phyloP scores from a whole-genome alignment of 2,797 vertebrate genomes.

The Microctenopoma lineatum region DNA sequence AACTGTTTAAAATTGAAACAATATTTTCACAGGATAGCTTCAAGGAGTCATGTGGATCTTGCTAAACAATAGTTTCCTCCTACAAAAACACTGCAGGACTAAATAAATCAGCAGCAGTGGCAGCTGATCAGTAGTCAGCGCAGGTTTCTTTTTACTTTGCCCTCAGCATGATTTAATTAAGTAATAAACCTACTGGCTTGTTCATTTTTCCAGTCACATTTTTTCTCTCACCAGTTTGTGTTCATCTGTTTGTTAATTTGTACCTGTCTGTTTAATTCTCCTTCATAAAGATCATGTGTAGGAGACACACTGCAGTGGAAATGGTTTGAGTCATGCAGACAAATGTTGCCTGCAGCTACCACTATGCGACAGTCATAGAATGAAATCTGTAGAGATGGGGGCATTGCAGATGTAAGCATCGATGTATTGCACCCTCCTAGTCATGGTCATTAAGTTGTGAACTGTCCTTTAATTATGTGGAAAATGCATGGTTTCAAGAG shows the following conservation, averaged over 20 bases:
- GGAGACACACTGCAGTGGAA: constrained; percentile 50
- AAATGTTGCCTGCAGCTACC: not conserved
- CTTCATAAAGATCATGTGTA: constrained; percentile 26
- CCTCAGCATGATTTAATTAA: constrained; percentile 36
- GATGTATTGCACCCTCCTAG: not conserved
- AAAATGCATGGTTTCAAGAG: not conserved
- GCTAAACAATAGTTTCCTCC: constrained; percentile 1
- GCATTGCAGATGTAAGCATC: not conserved
- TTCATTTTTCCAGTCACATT: constrained; percentile 21
- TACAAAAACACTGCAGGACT: constrained; percentile 18
- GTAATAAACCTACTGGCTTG: constrained; percentile 29
- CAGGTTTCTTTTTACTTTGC: constrained; percentile 34
- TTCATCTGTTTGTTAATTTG: not conserved
- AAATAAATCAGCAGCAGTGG: constrained; percentile 14
- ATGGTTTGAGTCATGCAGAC: constrained; percentile 7
- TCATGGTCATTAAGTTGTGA: not conserved
- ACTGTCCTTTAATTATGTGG: not conserved
- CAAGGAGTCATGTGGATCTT: not conserved
- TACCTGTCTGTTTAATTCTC: constrained; percentile 7
- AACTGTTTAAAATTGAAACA: constrained; percentile 7
- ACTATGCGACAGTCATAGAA: not conserved
- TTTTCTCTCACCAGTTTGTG: constrained; percentile 20
- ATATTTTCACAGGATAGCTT: constrained; percentile 12
- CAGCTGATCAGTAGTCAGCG: constrained; percentile 51
- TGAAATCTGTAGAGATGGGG: not conserved